phyloP scores from a whole-genome alignment of 1,140 invertebrate genomes.

The Neomicropteryx cornuta region DNA sequence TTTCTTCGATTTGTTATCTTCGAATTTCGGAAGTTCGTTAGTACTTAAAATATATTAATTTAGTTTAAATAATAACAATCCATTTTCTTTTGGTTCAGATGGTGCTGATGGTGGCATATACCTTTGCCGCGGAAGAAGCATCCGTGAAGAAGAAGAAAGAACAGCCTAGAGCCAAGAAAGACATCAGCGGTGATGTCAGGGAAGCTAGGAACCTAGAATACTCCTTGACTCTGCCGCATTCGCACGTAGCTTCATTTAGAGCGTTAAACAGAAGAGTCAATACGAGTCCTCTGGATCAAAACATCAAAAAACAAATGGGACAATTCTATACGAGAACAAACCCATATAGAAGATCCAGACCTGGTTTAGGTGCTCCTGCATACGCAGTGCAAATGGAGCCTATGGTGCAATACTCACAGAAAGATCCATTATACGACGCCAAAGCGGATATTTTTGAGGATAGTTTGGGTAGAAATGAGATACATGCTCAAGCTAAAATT shows the following conservation, averaged over 20 bases:
- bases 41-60: no score
- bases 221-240: slow-evolving; percentile 38
- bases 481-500: slow-evolving; percentile 37
- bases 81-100: no score
- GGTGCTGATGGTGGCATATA: no score
- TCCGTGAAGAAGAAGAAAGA: no score
- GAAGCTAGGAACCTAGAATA: slow-evolving; percentile 47
- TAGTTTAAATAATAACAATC: no score
- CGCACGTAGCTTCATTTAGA: slow-evolving; percentile 35
- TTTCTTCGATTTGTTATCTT: no score
- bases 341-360: slow-evolving; percentile 34
- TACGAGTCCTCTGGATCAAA: slow-evolving; percentile 15
- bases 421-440: slow-evolving; percentile 61
- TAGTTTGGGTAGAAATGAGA: slow-evolving; percentile 36
- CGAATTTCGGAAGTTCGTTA: no score
- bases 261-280: slow-evolving; percentile 31
- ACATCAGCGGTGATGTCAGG: no score
- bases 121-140: no score
- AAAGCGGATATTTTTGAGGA: slow-evolving; percentile 31
- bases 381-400: slow-evolving; percentile 74
- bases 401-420: slow-evolving; percentile 63
- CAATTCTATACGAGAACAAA: slow-evolving; percentile 18
- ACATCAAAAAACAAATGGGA: slow-evolving; percentile 13
- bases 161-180: no score
- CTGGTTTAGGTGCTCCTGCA: slow-evolving; percentile 41